These are phyloP conservation scores for Gallinago paraguaiae DNA, from an alignment of 2,113 vertebrate species.

Conservation along the genomic window DNA sequence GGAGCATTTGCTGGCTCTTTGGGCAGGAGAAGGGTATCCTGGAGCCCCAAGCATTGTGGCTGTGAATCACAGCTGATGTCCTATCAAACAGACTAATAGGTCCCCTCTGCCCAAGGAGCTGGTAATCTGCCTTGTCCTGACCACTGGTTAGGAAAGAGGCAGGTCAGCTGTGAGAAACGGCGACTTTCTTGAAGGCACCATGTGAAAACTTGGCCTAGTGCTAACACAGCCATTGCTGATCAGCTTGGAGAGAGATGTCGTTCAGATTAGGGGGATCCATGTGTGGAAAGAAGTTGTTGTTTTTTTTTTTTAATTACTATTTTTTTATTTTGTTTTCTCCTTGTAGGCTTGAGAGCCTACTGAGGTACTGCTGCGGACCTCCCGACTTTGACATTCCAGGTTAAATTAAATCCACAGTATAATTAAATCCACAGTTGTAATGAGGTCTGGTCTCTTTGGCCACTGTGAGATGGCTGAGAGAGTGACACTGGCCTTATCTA, in stretches of 20 bases:
- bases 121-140: conserved; percentile 8
- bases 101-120: background rate
- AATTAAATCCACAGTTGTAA: background rate
- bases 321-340: background rate
- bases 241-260: background rate
- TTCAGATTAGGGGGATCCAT: background rate
- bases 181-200: background rate
- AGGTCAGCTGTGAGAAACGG: conserved; percentile 11
- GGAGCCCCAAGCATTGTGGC: background rate
- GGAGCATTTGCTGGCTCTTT: background rate
- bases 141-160: background rate
- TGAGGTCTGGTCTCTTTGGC: background rate
- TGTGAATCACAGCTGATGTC: background rate
- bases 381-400: background rate
- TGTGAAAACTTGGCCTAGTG: background rate
- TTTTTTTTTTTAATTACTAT: background rate
- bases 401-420: background rate
- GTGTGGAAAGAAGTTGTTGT: background rate
- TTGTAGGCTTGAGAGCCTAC: background rate
- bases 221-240: background rate
- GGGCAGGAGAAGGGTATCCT: background rate
- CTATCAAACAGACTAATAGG: background rate
- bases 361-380: background rate
- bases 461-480: background rate
- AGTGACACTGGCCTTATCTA: background rate